phyloP scores from a whole-genome alignment of 1,140 invertebrate genomes.

The Physella acuta region DNA sequence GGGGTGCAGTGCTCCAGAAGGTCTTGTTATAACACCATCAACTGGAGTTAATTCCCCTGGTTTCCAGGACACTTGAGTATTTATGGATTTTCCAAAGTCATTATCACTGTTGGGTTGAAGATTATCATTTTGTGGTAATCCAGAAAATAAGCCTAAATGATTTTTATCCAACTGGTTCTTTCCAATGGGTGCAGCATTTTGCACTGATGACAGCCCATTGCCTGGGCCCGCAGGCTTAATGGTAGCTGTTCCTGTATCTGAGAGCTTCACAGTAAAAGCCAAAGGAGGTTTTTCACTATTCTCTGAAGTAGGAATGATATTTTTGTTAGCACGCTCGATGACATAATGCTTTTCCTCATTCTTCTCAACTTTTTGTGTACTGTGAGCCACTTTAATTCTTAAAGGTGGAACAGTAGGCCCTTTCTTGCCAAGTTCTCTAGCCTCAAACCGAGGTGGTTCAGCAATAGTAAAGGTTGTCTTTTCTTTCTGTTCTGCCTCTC shows the following conservation, averaged over 20 bases:
- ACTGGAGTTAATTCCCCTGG: background rate
- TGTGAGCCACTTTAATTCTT: slow-evolving; percentile 20
- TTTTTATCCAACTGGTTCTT: background rate
- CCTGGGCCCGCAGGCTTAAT: background rate
- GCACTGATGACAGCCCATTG: background rate
- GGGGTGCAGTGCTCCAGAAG: slow-evolving; percentile 9
- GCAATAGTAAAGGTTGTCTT: slow-evolving; percentile 13
- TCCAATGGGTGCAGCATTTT: background rate
- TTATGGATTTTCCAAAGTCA: background rate
- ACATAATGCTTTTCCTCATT: slow-evolving; percentile 24
- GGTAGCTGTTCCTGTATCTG: slow-evolving; percentile 18
- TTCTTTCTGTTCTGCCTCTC: slow-evolving; percentile 13
- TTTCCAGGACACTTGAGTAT: slow-evolving; percentile 1
- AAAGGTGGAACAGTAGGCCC: slow-evolving; percentile 22
- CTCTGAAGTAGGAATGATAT: background rate
- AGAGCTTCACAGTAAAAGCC: slow-evolving; percentile 16
- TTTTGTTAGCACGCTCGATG: slow-evolving; percentile 13
- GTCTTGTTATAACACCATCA: background rate
- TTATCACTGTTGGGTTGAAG: background rate
- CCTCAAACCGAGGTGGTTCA: slow-evolving; percentile 6
- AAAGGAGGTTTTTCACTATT: slow-evolving; percentile 12
- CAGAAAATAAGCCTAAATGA: slow-evolving; percentile 13
- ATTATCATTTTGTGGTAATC: slow-evolving; percentile 12
- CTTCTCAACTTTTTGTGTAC: slow-evolving; percentile 18
- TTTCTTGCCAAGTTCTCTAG: slow-evolving; percentile 6